Percentiles rank a stretch among this genome's conserved stretches.
Conservation (phyloP, 2,797 vertebrate species). For the Peromyscus melanophrys region DNA sequence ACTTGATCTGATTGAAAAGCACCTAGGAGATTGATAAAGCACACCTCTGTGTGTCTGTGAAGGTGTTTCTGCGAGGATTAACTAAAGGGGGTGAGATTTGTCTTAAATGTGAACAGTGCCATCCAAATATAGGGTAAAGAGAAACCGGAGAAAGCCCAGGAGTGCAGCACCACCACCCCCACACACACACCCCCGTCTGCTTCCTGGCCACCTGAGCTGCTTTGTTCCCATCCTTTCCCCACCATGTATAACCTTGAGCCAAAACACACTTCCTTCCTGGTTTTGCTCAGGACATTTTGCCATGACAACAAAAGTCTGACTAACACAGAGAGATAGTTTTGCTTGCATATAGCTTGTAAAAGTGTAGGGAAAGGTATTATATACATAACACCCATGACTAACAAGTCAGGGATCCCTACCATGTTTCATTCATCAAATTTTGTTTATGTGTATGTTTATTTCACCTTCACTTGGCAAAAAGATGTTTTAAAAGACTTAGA, state of each 20-base stretch:
- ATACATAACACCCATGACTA: neutral
- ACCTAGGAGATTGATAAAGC: neutral
- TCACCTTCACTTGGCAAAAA: neutral
- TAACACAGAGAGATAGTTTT: constrained; percentile 2
- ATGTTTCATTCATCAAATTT: neutral
- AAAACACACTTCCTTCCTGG: neutral
- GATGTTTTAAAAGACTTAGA: neutral
- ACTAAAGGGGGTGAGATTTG: neutral
- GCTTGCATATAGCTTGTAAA: constrained; percentile 14
- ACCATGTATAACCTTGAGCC: neutral
- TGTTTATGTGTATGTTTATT: neutral
- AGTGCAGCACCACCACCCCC: no score
- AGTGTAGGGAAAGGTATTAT: neutral
- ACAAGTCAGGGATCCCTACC: neutral
- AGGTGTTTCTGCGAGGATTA: no score
- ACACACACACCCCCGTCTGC: no score
- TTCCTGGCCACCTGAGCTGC: neutral
- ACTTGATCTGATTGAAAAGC: neutral
- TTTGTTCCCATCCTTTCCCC: neutral
- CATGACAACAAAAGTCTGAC: neutral
- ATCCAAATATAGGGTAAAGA: neutral
- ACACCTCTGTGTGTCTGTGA: neutral
- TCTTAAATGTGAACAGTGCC: neutral
- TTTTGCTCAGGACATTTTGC: neutral
- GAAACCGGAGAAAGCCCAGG: neutral